Evolutionary conservation across 2,113 vertebrate genomes (phyloP), one percentile per base, ranked within the genome.

Genomic region (Acrocephalus kingi): DNA sequence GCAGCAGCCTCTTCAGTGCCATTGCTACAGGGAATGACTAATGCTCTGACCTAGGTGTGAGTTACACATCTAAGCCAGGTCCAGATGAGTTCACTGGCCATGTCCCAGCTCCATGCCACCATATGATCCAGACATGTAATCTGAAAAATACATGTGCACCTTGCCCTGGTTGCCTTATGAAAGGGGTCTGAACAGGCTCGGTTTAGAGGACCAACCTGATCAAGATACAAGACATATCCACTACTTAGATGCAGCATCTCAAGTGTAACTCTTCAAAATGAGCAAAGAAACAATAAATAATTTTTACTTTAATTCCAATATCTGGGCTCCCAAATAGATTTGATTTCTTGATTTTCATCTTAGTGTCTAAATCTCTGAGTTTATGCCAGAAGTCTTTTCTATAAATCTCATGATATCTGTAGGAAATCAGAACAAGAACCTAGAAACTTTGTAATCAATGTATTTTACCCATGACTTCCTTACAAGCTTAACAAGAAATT

Each of bases 191-290:
- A 16, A 28, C 31, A n/a, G n/a, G 21, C 23, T 45, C 2, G 0
- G 24, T 69, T 78, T 56, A 62, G 13, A 62, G 37, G 37, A 31
- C 33, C 6, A 17, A 54, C 6, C 3, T 41, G 52, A 87, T 17
- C 24, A 58, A 80, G 31, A 39, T 11, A 41, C 4, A 59, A 5
- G 30, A 4, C 0, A 0, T 31, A 43, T 6, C 7, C 23, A 11
- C 13, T 51, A 4, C 43, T 61, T 43, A 52, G 31, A 30, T 56
- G 25, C 18, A 66, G 3, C 5, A 61, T 43, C 25, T 74, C 33
- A 82, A 68, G 9, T 27, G 12, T 35, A 59, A n/a, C 10, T 87
- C 39, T 77, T 63, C 31, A 43, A 33, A 51, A 23, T 28, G 10
- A 82, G 6, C 13, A 43, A 84, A 59, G 28, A 74, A 81, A 35